Base-by-base conservation (phyloP, 2,113 vertebrate species). In the Phrynocephalus versicolor region DNA sequence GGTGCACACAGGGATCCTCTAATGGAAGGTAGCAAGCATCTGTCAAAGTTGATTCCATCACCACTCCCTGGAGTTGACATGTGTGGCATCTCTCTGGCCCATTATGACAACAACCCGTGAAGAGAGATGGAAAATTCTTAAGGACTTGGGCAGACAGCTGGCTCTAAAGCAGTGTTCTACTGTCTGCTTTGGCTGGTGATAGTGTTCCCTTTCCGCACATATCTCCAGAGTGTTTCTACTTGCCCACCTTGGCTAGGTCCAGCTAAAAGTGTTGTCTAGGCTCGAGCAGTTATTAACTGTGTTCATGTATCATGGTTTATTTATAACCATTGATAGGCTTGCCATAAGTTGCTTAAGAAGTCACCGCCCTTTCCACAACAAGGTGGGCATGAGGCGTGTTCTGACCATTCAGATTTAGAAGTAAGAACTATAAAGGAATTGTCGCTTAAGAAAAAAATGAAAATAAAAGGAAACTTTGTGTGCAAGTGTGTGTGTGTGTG, bases 231-330 rank as follows among this genome's bases (percentile, higher is more conserved):
- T 81, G 73, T 92, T 92, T 93, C 88, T 84, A 91, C 85, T 92
- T 85, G 85, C 74, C 64, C 23, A 23, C 81, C 86, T 18, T 89
- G 1, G 1, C 82, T 86, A 88, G 89, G 81, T 69, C 88, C 90
- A 85, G 85, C 88, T 88, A 91, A 88, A 90, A 85, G 81, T 60
- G 91, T 93, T 93, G 88, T 91, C 86, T 67, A 65, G 82, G 89
- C 85, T 89, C 91, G 91, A 94, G 92, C 90, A 91, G 91, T 91
- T 93, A 93, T 91, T 94, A 94, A 93, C 94, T 94, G 91, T 91
- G 94, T 89, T 89, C 91, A 93, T 89, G 81, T 87, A 85, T 90
- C 87, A 92, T 92, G 88, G 60, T 93, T 94, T 94, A 93, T 94
- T 94, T 93, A 94, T 94, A 92, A 89, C 83, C 92, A 80, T 93